phyloP scores from a whole-genome alignment of 1,140 invertebrate species.

The Drosophila setifemur region DNA sequence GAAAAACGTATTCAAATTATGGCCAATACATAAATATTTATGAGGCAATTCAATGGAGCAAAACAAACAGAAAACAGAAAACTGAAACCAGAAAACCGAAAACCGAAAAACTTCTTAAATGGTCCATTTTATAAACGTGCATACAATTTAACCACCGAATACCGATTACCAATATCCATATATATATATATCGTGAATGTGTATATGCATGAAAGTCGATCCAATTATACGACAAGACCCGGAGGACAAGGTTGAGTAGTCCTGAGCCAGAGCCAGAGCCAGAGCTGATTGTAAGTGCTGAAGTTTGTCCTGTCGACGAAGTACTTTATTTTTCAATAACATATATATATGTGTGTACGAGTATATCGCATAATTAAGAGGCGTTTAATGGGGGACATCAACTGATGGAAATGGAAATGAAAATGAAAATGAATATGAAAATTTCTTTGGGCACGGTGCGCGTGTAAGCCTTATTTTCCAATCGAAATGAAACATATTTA shows the following conservation, averaged over 20 bases:
- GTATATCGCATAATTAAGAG: slow-evolving; percentile 44
- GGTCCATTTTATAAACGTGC: slow-evolving; percentile 71
- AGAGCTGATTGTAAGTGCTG: slow-evolving; percentile 5
- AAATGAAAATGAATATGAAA: slow-evolving; percentile 16
- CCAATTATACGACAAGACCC: slow-evolving; percentile 26
- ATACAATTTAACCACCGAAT: slow-evolving; percentile 75
- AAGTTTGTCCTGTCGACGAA: slow-evolving; percentile 24
- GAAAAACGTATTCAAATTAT: slow-evolving; percentile 21
- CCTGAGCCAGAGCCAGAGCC: not conserved
- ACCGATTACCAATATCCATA: slow-evolving; percentile 24
- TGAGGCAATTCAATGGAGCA: slow-evolving; percentile 11
- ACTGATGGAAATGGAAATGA: not conserved
- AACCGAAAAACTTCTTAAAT: slow-evolving; percentile 60
- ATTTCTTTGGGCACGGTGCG: slow-evolving; percentile 23
- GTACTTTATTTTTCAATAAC: slow-evolving; percentile 66
- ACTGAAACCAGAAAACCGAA: slow-evolving; percentile 1
- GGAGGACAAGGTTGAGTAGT: slow-evolving; percentile 9
- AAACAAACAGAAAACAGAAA: not conserved
- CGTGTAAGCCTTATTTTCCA: slow-evolving; percentile 30
- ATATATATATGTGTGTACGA: slow-evolving; percentile 45
- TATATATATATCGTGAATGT: not conserved
- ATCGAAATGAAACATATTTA: slow-evolving; percentile 35
- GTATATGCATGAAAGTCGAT: slow-evolving; percentile 20
- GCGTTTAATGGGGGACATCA: slow-evolving; percentile 20
- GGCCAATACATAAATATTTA: slow-evolving; percentile 26